These are phyloP conservation scores for Ptychoptera albimana DNA, from an alignment of 2,888 invertebrate genomes.

Conservation along the genomic window DNA sequence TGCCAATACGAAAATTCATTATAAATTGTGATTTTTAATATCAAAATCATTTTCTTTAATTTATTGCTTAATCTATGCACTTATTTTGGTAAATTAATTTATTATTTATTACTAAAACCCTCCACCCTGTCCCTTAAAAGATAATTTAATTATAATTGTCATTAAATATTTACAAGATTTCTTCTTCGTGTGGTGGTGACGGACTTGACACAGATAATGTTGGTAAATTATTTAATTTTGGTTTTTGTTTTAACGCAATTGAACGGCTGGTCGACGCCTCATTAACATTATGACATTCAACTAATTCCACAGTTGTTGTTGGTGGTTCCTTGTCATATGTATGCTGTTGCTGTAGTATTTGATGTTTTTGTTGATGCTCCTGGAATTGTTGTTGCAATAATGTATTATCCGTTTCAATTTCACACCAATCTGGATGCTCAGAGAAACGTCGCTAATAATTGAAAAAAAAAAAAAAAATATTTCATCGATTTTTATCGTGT, in stretches of 20 bases:
- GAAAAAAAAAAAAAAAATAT: constrained; percentile 3
- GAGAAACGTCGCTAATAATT: constrained; percentile 23
- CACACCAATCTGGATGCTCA: constrained; percentile 23
- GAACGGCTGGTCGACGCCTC: constrained; percentile 21
- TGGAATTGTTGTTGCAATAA: constrained; percentile 8
- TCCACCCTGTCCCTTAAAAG: too few species aligned
- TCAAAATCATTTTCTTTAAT: too few species aligned
- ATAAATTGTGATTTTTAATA: too few species aligned
- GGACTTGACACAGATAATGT: constrained; percentile 68
- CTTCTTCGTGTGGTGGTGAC: constrained; percentile 56
- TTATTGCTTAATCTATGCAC: too few species aligned
- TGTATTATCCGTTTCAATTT: too few species aligned
- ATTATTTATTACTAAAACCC: too few species aligned
- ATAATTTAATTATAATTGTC: too few species aligned
- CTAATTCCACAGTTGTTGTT: constrained; percentile 14
- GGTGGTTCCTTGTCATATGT: not conserved
- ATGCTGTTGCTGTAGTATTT: constrained; percentile 15
- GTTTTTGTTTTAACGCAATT: constrained; percentile 17
- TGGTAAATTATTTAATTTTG: constrained; percentile 38
- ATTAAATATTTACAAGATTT: constrained; percentile 9
- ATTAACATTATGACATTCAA: constrained; percentile 13
- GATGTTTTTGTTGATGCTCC: constrained; percentile 16
- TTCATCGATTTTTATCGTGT: too few species aligned
- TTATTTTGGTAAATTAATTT: too few species aligned
- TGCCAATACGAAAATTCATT: too few species aligned